These are phyloP conservation scores for Tamandua tetradactyla DNA, from an alignment of 2,797 vertebrate genomes.

Conservation along the genomic window DNA sequence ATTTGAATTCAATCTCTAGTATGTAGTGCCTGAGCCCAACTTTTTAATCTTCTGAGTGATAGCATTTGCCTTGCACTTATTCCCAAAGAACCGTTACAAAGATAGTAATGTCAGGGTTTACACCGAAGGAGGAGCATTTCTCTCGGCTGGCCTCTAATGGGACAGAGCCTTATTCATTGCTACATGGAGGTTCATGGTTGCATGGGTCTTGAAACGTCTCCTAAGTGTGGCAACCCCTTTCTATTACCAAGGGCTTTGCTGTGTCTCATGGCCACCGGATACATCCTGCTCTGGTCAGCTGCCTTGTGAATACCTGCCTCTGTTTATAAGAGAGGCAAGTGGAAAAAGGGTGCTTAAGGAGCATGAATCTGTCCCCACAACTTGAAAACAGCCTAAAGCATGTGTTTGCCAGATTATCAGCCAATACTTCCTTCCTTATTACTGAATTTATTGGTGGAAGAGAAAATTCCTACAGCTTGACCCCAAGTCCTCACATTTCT, in stretches of 20 bases:
- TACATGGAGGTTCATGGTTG: not conserved
- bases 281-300: not conserved
- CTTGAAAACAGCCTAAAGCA: not conserved
- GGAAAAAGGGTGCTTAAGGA: not conserved
- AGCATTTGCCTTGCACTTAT: conserved; percentile 8
- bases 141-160: not conserved
- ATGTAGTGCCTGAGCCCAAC: not conserved
- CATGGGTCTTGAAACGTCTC: not conserved
- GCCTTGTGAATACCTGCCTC: conserved; percentile 48
- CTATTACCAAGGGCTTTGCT: not conserved
- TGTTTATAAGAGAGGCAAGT: not conserved
- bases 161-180: not conserved
- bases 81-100: not conserved
- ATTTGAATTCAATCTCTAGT: conserved; percentile 5
- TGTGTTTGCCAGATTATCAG: not conserved
- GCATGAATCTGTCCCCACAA: not conserved
- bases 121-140: not conserved
- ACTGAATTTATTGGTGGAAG: not conserved
- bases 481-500: not conserved
- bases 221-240: not conserved
- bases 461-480: conserved; percentile 26
- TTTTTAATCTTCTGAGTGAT: not conserved
- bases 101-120: not conserved
- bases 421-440: conserved; percentile 12
- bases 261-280: not conserved